These are phyloP conservation scores for Coendou prehensilis DNA, from an alignment of 2,797 vertebrate genomes.

Conservation along the genomic window DNA sequence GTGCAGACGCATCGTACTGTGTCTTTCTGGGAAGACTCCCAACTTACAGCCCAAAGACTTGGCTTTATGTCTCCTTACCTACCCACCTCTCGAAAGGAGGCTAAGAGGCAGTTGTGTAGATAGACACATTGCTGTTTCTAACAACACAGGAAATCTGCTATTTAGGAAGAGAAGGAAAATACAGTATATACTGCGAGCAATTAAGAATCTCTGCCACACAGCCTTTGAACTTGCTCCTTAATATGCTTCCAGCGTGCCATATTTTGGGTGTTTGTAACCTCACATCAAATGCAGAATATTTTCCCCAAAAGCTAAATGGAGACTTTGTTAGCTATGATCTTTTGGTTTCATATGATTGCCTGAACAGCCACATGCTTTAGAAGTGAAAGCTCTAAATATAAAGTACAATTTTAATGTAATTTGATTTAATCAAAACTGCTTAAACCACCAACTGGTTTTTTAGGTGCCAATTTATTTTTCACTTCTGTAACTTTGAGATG, in stretches of 20 bases:
- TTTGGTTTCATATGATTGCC: background rate
- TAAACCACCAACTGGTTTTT: slow-evolving; percentile 37
- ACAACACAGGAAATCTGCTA: background rate
- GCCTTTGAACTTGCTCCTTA: slow-evolving; percentile 41
- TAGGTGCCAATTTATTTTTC: slow-evolving; percentile 63
- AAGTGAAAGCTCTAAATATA: slow-evolving; percentile 49
- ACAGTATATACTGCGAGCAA: background rate
- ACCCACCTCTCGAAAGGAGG: background rate
- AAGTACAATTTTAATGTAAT: slow-evolving; percentile 59
- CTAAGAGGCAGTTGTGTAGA: background rate
- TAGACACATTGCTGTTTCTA: background rate
- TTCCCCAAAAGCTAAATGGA: slow-evolving; percentile 18
- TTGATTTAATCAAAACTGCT: slow-evolving; percentile 36
- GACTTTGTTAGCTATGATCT: background rate
- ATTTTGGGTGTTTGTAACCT: background rate
- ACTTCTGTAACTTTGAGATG: slow-evolving; percentile 41
- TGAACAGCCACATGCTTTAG: background rate
- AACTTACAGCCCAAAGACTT: background rate
- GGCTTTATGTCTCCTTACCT: background rate
- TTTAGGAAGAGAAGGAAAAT: background rate
- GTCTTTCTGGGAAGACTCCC: background rate
- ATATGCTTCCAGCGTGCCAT: background rate
- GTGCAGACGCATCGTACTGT: background rate
- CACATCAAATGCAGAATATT: slow-evolving; percentile 2
- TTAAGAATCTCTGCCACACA: background rate